phyloP scores from a whole-genome alignment of 2,797 vertebrate genomes.

The Parotocinclus haroldoi region DNA sequence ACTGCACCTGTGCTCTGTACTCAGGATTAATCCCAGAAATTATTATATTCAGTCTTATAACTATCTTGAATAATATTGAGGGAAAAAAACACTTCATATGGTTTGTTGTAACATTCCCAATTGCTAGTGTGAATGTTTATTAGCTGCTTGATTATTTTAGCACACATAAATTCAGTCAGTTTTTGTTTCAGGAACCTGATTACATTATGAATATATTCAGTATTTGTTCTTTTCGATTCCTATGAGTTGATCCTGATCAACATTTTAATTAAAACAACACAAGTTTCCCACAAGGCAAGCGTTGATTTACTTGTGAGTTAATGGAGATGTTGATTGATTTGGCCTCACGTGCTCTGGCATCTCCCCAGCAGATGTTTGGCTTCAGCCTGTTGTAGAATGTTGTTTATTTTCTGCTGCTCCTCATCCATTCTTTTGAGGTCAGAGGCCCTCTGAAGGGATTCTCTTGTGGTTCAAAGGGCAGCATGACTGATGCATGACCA shows the following conservation, averaged over 20 bases:
- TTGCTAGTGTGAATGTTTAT: too few relatives aligned
- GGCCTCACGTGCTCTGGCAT: slow-evolving; percentile 48
- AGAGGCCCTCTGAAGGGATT: slow-evolving; percentile 66
- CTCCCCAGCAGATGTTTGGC: slow-evolving; percentile 72
- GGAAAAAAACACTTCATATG: too few relatives aligned
- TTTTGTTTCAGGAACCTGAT: too few relatives aligned
- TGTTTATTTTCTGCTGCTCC: slow-evolving; percentile 73
- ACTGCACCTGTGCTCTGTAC: too few relatives aligned
- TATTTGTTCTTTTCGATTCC: too few relatives aligned
- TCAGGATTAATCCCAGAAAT: too few relatives aligned
- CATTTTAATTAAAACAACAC: slow-evolving; percentile 66
- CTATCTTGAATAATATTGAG: too few relatives aligned
- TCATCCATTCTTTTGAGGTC: slow-evolving; percentile 66
- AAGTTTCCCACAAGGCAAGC: slow-evolving; percentile 55
- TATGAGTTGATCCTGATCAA: slow-evolving; percentile 23
- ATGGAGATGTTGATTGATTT: slow-evolving; percentile 62
- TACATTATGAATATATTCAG: too few relatives aligned
- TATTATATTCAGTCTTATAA: too few relatives aligned
- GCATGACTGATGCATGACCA: slow-evolving; percentile 62
- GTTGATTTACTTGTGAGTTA: background rate
- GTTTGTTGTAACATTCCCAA: too few relatives aligned
- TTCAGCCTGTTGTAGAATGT: slow-evolving; percentile 56
- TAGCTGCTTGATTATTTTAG: too few relatives aligned
- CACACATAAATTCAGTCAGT: too few relatives aligned
- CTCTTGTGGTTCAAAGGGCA: slow-evolving; percentile 63